Evolutionary conservation across 2,113 vertebrate species (phyloP).

Genomic region (Calypte anna): DNA sequence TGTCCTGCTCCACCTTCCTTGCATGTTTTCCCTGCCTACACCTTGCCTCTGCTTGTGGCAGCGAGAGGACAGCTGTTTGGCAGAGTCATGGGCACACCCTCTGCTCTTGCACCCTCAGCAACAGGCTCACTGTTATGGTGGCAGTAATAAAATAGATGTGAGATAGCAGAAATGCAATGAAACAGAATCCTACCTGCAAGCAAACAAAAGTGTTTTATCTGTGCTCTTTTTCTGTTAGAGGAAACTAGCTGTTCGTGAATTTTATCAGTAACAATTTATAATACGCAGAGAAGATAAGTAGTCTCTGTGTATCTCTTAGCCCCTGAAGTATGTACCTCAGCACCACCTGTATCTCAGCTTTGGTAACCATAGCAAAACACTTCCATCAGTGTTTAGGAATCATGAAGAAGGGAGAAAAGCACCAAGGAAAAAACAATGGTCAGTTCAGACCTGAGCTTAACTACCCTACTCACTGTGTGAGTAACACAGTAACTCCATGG

Average conservation of each 20-base stretch:
- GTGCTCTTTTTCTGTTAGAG: neutral
- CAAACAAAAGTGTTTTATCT: neutral
- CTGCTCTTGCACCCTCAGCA: neutral
- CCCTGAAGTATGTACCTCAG: neutral
- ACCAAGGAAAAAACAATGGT: neutral
- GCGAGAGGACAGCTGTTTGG: neutral
- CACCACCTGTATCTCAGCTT: neutral
- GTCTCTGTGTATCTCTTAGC: neutral
- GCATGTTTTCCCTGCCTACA: neutral
- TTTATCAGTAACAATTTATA: neutral
- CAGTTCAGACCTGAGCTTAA: neutral
- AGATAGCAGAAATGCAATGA: neutral
- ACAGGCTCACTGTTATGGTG: rapidly evolving
- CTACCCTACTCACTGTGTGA: neutral
- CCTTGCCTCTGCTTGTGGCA: neutral
- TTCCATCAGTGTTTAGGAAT: neutral
- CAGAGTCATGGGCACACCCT: neutral
- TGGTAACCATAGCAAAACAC: neutral
- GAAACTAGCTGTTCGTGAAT: neutral
- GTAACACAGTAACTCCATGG: neutral
- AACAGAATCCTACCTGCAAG: neutral
- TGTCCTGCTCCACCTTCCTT: neutral
- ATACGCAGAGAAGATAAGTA: neutral
- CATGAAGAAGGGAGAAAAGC: neutral
- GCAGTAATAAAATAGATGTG: neutral